Base-by-base conservation (phyloP, 2,113 vertebrate genomes). In the Eurypyga helias region DNA sequence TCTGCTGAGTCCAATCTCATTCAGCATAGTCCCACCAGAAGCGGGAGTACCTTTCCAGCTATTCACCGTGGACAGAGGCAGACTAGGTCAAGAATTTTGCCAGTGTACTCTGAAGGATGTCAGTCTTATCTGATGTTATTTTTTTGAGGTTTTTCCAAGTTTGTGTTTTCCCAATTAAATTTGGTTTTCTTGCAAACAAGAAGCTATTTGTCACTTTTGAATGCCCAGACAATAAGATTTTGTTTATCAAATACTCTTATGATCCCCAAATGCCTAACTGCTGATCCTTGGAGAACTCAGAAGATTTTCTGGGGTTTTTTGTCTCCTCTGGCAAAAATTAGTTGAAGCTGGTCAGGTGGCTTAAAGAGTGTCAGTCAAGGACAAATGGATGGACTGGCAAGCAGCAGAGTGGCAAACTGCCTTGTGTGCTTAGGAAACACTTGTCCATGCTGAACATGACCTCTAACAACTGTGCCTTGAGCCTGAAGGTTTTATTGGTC, bases 351-450 rank as follows among this genome's bases (percentile, higher is more conserved):
- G 6, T 87, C 7, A 3, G 21, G 9, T 76, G 58, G 19, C 24
- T 85, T 92, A n/a, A 88, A 45, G 18, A 86, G 71, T 75, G 48
- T 57, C 45, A 90, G 33, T 5, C 48, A 65, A 69, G 48, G 49
- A 76, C 34, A 76, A 79, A 48, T 48, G 18, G 57, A 55, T 76
- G 38, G 11, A 58, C 36, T 21, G 17, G 10, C 38, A 71, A 78
- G 75, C 28, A 75, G 10, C 51, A 85, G 48, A 83, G 38, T 67
- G 23, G 11, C 38, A 79, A 38, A 31, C 43, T 72, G 23, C 10
- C 52, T 90, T 13, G 48, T 43, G 15, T 89, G 52, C 76, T 72
- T 61, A 76, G 62, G 75, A 94, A 94, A 79, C 16, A 67, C 25
- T 71, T 87, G 14, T 38, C 93, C 34, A 20, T 73, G 54, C 55